Evolutionary conservation across 1,140 invertebrate genomes (phyloP).

Genomic region (Hylaeus volcanicus): DNA sequence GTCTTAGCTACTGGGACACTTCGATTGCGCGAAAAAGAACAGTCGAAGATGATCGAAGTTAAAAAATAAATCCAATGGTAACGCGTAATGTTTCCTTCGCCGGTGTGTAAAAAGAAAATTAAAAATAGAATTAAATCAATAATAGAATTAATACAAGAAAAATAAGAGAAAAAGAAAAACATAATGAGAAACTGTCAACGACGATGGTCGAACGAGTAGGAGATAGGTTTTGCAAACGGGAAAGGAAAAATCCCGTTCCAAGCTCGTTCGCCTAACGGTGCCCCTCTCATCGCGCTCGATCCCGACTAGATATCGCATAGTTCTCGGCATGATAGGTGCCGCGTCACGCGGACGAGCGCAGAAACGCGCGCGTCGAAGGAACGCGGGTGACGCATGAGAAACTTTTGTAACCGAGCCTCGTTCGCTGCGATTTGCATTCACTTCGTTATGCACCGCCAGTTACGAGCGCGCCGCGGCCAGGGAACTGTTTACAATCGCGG

Average conservation of each 20-base stretch:
- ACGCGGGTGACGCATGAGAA: conserved; percentile 42
- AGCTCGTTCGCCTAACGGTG: conserved; percentile 5
- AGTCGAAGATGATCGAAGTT: too few species aligned
- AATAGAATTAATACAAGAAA: too few species aligned
- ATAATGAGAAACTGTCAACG: background rate
- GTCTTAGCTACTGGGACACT: too few species aligned
- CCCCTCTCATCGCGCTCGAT: background rate
- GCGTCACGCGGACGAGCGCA: background rate
- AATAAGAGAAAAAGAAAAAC: too few species aligned
- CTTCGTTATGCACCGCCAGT: conserved; percentile 29
- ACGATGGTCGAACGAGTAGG: background rate
- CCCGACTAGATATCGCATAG: background rate
- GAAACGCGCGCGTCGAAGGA: conserved; percentile 19
- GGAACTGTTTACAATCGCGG: conserved; percentile 10
- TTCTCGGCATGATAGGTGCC: background rate
- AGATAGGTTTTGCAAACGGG: background rate
- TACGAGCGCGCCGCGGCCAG: background rate
- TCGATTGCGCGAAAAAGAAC: too few species aligned
- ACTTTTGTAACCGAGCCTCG: conserved; percentile 25
- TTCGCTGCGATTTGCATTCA: conserved; percentile 37
- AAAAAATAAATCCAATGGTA: background rate
- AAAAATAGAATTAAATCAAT: too few species aligned
- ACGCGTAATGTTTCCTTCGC: background rate
- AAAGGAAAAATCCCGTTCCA: background rate
- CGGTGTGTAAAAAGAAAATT: background rate